A percentile compares a stretch with the other conserved stretches of the same genome.
Evolutionary conservation across 2,888 invertebrate genomes (phyloP).

Genomic region (Cetonia aurata): DNA sequence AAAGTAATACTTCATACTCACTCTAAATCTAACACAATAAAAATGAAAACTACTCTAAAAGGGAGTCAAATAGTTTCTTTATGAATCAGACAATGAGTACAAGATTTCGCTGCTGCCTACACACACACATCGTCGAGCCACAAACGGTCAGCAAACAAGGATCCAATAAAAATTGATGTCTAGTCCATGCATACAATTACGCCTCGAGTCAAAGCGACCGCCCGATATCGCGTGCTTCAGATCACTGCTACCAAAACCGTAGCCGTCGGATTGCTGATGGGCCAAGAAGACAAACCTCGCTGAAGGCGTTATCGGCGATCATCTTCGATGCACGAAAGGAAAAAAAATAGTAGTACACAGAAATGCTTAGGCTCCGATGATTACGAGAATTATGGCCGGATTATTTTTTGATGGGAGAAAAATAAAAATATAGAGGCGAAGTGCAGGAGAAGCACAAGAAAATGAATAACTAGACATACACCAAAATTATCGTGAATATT

Average conservation of each 20-base stretch:
- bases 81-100: conserved; percentile 34
- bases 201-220: conserved; percentile 49
- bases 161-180: conserved; percentile 51
- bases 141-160: conserved; percentile 43
- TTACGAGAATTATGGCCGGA: conserved; percentile 42
- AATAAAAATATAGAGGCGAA: conserved; percentile 21
- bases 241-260: conserved; percentile 51
- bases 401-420: conserved; percentile 31
- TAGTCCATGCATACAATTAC: conserved; percentile 50
- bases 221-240: conserved; percentile 50
- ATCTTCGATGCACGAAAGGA: conserved; percentile 39
- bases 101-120: conserved; percentile 35
- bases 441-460: neutral
- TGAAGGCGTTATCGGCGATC: conserved; percentile 43
- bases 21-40: too few species aligned
- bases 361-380: conserved; percentile 39
- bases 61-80: conserved; percentile 28
- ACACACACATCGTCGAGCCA: conserved; percentile 31
- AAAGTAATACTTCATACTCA: too few species aligned
- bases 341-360: conserved; percentile 31
- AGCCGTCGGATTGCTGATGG: conserved; percentile 38
- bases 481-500: too few species aligned
- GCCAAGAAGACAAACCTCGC: conserved; percentile 44
- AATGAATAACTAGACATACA: neutral
- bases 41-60: neutral